Conservation (phyloP, 2,113 vertebrate genomes). For the Myrmophylax atrothorax region DNA sequence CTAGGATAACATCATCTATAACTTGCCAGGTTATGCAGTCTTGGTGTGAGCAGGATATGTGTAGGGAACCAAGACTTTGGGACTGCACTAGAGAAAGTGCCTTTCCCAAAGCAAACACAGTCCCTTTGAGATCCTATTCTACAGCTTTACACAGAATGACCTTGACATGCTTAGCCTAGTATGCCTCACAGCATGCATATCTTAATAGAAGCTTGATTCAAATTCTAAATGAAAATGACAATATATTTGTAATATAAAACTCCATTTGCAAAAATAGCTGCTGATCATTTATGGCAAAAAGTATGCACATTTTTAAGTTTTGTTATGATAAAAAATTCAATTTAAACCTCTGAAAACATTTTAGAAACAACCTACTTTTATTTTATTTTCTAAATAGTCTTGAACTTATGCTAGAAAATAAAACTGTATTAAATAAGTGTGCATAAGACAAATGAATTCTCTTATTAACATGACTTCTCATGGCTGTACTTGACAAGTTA, state of each 20-base stretch:
- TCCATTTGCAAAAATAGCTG: neutral
- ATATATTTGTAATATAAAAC: neutral
- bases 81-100: neutral
- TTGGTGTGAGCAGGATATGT: neutral
- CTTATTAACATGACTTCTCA: neutral
- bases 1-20: neutral
- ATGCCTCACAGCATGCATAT: neutral
- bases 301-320: neutral
- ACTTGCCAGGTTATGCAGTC: neutral
- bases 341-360: neutral
- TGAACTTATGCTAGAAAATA: neutral
- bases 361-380: neutral
- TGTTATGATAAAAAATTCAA: neutral
- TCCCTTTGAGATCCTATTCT: neutral
- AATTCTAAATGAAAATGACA: neutral
- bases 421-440: neutral
- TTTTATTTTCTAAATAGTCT: neutral
- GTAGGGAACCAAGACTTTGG: neutral
- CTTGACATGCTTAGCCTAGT: neutral
- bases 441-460: neutral
- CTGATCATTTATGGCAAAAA: neutral
- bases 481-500: neutral
- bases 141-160: neutral
- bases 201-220: neutral
- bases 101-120: neutral